Evolutionary conservation across 2,113 vertebrate genomes (phyloP).

Genomic region (Xiphias gladius): DNA sequence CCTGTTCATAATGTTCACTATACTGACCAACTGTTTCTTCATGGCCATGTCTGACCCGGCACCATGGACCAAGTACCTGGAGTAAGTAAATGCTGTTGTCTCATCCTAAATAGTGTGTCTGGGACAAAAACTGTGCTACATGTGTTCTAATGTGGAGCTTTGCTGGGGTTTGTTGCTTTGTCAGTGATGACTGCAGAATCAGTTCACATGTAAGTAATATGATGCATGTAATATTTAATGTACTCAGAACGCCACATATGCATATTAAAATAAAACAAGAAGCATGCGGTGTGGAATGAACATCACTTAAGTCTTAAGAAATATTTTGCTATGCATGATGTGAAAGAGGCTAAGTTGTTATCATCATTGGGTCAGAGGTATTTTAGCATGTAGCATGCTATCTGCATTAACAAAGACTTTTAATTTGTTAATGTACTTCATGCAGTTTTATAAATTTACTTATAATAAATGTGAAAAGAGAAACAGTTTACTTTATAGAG

Average conservation of each 20-base stretch:
- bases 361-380: constrained; percentile 1
- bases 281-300: constrained; percentile 9
- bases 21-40: constrained; percentile 98
- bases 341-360: neutral
- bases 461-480: neutral
- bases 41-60: constrained; percentile 97
- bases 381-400: constrained; percentile 66
- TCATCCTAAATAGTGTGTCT: constrained; percentile 20
- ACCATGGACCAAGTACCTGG: constrained; percentile 95
- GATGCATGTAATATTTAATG: constrained; percentile 55
- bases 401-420: constrained; percentile 8
- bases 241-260: constrained; percentile 45
- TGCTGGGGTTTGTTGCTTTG: constrained; percentile 77
- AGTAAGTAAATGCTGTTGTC: constrained; percentile 89
- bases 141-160: constrained; percentile 75
- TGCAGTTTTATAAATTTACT: neutral
- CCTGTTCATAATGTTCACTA: constrained; percentile 99
- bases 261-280: constrained; percentile 32
- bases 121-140: constrained; percentile 23
- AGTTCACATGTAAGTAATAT: constrained; percentile 67
- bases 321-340: constrained; percentile 40
- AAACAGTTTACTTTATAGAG: neutral
- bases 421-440: neutral
- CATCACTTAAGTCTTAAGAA: neutral
- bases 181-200: constrained; percentile 76